These are phyloP conservation scores for Suillia variegata DNA, from an alignment of 2,888 invertebrate genomes.

Conservation along the genomic window DNA sequence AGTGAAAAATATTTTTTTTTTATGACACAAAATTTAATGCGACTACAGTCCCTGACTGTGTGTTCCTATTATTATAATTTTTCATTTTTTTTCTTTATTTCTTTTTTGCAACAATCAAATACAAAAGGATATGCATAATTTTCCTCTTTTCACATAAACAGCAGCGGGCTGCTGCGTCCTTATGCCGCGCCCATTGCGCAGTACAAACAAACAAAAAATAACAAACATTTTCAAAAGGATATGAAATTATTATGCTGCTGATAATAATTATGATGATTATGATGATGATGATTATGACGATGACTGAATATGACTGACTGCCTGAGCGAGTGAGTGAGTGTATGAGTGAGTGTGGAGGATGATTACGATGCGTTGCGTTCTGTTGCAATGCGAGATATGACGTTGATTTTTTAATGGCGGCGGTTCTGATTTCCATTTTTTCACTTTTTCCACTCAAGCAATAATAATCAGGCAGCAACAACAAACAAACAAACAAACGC, in stretches of 20 bases:
- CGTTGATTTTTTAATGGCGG: slow-evolving; percentile 37
- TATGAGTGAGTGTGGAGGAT: no score
- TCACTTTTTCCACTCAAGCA: slow-evolving; percentile 42
- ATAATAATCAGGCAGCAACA: slow-evolving; percentile 29
- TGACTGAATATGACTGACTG: no score
- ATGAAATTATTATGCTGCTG: slow-evolving; percentile 10
- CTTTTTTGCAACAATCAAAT: slow-evolving; percentile 18
- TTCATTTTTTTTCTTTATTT: neutral
- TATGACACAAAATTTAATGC: no score
- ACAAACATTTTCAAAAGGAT: slow-evolving; percentile 14
- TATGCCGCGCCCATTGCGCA: neutral
- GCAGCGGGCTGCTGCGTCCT: neutral
- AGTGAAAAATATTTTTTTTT: no score
- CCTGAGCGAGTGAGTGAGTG: no score
- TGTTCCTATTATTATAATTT: no score
- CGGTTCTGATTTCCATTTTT: slow-evolving; percentile 34
- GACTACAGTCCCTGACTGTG: no score
- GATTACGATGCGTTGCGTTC: no score
- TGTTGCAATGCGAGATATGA: no score
- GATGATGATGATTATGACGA: no score
- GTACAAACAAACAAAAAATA: neutral
- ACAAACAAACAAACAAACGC: slow-evolving; percentile 12
- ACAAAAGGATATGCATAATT: slow-evolving; percentile 33
- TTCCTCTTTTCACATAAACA: slow-evolving; percentile 31
- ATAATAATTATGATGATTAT: slow-evolving; percentile 6